Percentiles rank a stretch among this genome's conserved stretches.
Conservation (phyloP, 2,797 vertebrate species). For the Eospalax fontanierii region DNA sequence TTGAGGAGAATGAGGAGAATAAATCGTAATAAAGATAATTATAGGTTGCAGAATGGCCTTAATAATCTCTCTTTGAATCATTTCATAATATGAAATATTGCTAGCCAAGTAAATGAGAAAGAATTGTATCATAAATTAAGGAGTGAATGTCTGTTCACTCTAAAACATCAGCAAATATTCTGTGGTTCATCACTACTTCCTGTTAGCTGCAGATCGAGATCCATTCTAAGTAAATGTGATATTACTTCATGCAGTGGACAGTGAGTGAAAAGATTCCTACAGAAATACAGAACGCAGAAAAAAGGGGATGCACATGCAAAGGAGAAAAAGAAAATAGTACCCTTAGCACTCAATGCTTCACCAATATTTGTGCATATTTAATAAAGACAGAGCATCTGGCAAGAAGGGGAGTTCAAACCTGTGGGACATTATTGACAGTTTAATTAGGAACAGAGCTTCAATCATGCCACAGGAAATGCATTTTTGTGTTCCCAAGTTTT, state of each 20-base stretch:
- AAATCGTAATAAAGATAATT: not conserved
- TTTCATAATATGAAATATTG: conserved; percentile 8
- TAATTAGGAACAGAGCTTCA: not conserved
- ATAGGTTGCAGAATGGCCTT: not conserved
- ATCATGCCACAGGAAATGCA: not conserved
- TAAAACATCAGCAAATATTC: not conserved
- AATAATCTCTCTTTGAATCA: conserved; percentile 1
- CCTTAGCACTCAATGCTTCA: accelerated
- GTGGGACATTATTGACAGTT: not conserved
- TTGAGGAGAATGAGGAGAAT: not conserved
- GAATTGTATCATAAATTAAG: not conserved
- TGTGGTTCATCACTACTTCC: not conserved
- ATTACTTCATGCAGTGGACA: not conserved
- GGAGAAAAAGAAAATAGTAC: not conserved
- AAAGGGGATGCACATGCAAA: not conserved
- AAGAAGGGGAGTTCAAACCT: not conserved
- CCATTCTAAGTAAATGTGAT: not conserved
- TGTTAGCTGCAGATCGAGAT: not conserved
- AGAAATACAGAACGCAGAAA: not conserved
- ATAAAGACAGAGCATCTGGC: too few relatives aligned
- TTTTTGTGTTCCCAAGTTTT: not conserved
- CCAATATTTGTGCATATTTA: not conserved
- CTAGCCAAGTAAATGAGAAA: not conserved
- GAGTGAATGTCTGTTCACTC: not conserved
- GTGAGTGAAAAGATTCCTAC: not conserved